Base-by-base conservation (phyloP, 2,797 vertebrate species). In the Argentina silus region DNA sequence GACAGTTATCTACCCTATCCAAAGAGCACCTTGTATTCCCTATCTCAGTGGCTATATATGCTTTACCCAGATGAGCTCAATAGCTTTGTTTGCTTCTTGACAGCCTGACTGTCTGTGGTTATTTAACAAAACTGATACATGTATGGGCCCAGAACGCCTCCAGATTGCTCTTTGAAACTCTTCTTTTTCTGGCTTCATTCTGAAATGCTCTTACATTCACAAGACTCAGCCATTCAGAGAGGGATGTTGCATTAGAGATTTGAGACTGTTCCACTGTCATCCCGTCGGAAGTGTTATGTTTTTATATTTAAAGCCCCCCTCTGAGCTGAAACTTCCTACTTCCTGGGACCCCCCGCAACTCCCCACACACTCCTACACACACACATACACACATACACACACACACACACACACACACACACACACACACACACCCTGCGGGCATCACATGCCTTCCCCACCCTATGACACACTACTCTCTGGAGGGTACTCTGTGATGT, bases 391-490 rank as follows among this genome's bases (percentile, higher is more conserved):
- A 17, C 19, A 62, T 19, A 50, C 17, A 61, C 51, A 21, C 19
- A 51, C 15, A 15, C 67, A 45, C 43, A 59, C 76, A 68, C 68
- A 66, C 71, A 74, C 44, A 17, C 19, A 62, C 44, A 50, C 17
- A 61, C 51, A 21, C 19, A 51, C 15, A 15, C 67, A 59, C 43
- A 60, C 42, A 23, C n/a, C 75, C 82, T 57, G 0, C 36, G 47
- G 75, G 77, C 78, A 81, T 73, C 55, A 72, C 76, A 71, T 82
- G 27, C 27, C 27, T 36, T 36, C 4, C 73, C 70, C 64, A 59
- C 73, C 50, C 51, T 36, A 19, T 27, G 57, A 21, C 10, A 21
- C 10, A 11, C 7, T 21, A 8, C 11, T 21, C 23, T 6, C 10
- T 21, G 6, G 57, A 9, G 17, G 19, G 57, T 12, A 36, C 19